Base-by-base conservation (phyloP, 2,113 vertebrate genomes). In the Calyptommatus sinebrachiatus region DNA sequence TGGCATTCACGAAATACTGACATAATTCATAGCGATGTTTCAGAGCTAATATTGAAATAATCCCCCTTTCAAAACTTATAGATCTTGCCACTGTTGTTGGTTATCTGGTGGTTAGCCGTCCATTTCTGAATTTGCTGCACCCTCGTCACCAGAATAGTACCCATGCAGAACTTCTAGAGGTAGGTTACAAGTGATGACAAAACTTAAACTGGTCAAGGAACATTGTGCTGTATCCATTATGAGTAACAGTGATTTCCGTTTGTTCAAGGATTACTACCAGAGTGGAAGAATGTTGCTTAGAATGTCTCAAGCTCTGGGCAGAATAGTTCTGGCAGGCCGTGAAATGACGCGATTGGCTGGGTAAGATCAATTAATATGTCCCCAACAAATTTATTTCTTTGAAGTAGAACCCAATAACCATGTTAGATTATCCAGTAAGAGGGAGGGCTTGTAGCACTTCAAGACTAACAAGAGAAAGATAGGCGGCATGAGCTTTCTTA, bases 271-370 rank as follows among this genome's bases (percentile, higher is more conserved):
- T 93, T 99, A 99, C 89, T 99, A 99, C 90, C 98, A 99, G 94
- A 99, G 97, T 83, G 98, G 98, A 80, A 96, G 98, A 85, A 99
- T 99, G 98, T 92, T 99, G 28, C 93, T 99, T 76, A 94, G 97
- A 80, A 97, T 99, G 98, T 98, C 98, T 76, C 98, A 99, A 85
- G 98, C 98, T 75, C 91, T 99, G 87, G 98, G 98, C 66, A 95
- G 98, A 88, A 99, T 99, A 76, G 98, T 99, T 11, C 93, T 99
- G 73, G 98, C 98, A 41, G 98, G 98, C 29, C 94, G 97, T 88
- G 98, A 99, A 86, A 99, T 99, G 98, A 97, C 96, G n/a, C 96
- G 98, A 87, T 94, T 99, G 78, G 95, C 98, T 57, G 98, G 98
- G 98, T 99, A 93, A 95, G 91, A 63, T 20, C 29, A 16, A 74